phyloP scores from a whole-genome alignment of 2,113 vertebrate species.

The Rattus norvegicus region DNA sequence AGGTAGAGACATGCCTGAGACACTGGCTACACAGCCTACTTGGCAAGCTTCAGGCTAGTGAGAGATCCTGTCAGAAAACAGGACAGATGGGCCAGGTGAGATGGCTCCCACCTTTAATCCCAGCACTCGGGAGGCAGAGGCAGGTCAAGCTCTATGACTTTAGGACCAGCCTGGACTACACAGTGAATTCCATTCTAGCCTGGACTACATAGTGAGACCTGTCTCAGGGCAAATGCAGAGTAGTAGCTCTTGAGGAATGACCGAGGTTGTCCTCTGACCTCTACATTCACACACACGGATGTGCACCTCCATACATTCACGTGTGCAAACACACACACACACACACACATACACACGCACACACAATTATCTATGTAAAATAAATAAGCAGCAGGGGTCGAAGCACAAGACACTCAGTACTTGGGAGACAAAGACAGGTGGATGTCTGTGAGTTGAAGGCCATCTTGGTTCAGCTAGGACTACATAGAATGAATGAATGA shows the following conservation, averaged over 20 bases:
- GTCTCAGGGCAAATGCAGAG: neutral
- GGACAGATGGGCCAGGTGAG: fast-evolving
- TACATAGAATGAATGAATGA: neutral
- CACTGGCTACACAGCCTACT: too few relatives aligned
- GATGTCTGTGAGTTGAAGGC: neutral
- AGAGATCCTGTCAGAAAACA: too few relatives aligned
- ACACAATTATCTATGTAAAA: too few relatives aligned
- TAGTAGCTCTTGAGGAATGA: neutral
- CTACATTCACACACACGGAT: fast-evolving
- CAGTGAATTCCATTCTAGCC: neutral
- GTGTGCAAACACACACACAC: too few relatives aligned
- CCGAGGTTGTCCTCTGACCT: too few relatives aligned
- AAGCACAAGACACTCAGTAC: neutral
- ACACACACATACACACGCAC: neutral
- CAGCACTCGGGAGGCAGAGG: neutral
- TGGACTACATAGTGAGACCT: neutral
- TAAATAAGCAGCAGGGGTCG: fast-evolving
- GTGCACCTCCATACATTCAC: neutral
- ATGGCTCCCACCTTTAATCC: neutral
- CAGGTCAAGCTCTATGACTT: neutral
- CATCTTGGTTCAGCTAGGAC: too few relatives aligned
- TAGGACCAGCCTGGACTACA: neutral
- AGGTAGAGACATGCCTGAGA: neutral
- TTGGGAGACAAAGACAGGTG: neutral
- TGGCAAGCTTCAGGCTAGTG: neutral